Evolutionary conservation across 2,888 invertebrate genomes (phyloP), one percentile per base, ranked within the genome.

Genomic region (Scaptomyza parva): DNA sequence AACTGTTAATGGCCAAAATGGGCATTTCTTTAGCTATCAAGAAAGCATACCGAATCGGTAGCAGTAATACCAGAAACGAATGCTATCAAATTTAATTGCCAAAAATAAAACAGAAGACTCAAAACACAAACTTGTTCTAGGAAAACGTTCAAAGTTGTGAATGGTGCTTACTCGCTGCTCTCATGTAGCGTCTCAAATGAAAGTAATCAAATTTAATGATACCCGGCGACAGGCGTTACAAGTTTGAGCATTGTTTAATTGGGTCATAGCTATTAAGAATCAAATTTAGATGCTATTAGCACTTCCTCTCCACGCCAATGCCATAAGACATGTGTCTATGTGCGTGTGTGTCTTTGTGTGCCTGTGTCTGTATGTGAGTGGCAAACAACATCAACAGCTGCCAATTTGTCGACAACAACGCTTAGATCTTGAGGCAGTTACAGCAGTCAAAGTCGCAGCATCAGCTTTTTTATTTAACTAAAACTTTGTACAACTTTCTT

Each of bases 201-300:
- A 86, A 85, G 79, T 78, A 78, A 85, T 81, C 81, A 84, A 87
- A 84, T 72, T 78, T 83, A 83, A 86, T 79, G 87, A 84, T 69
- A 57, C 28, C 39, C 44, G 37, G 39, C 57, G 61, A 63, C 72
- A 85, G 82, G 85, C 85, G 76, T 70, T 61, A 63, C 51, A 54
- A 58, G 59, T 57, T 60, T 57, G 61, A 63, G 44, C 68, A 50
- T 43, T 30, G 63, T 57, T 82, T 70, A 87, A 86, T 86, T 88
- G 73, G 87, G 89, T 88, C 87, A 88, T 41, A 74, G 71, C 71
- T 76, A 86, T 88, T 86, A 86, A 86, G 70, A 67, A 69, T 73
- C 64, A 79, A 88, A 88, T 84, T 88, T 82, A 64, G 74, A 86
- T 65, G 71, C 82, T 72, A 82, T 88, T 87, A 84, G 71, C 86